These are phyloP conservation scores for Tetraneura akinire DNA, from an alignment of 1,140 invertebrate genomes.

Conservation along the genomic window DNA sequence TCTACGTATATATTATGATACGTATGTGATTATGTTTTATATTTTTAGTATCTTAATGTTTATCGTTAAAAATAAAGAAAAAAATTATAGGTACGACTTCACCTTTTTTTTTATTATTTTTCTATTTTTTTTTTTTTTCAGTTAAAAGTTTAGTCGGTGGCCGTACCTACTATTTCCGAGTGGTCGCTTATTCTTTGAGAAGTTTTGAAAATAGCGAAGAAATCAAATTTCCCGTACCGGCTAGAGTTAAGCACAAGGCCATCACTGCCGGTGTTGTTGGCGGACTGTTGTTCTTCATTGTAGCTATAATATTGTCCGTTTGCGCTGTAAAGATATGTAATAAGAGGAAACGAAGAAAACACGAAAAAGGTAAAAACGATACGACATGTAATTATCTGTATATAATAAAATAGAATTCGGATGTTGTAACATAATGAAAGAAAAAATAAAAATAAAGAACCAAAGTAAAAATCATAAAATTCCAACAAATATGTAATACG, in stretches of 20 bases:
- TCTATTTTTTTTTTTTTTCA: constrained; percentile 59
- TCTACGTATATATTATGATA: no score
- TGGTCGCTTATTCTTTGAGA: constrained; percentile 80
- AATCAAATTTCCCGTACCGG: constrained; percentile 83
- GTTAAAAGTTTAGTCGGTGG: constrained; percentile 89
- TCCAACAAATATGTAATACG: no score
- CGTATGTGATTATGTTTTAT: no score
- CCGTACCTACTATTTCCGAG: constrained; percentile 86
- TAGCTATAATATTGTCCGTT: constrained; percentile 91
- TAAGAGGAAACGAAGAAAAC: constrained; percentile 92
- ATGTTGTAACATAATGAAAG: no score
- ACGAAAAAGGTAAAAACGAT: constrained; percentile 86
- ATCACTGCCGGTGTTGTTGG: constrained; percentile 92
- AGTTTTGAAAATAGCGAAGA: constrained; percentile 82
- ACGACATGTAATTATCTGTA: no score
- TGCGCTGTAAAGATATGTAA: constrained; percentile 97
- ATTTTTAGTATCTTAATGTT: no score
- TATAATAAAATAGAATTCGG: no score
- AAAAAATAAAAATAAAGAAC: no score
- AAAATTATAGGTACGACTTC: no score
- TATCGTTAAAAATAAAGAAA: no score
- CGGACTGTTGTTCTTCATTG: constrained; percentile 93
- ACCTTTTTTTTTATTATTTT: no score
- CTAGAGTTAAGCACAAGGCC: constrained; percentile 86
- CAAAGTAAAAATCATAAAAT: no score